A percentile compares a stretch with the other conserved stretches of the same genome.
phyloP scores from a whole-genome alignment of 2,888 invertebrate species.

The Chirona hameri region DNA sequence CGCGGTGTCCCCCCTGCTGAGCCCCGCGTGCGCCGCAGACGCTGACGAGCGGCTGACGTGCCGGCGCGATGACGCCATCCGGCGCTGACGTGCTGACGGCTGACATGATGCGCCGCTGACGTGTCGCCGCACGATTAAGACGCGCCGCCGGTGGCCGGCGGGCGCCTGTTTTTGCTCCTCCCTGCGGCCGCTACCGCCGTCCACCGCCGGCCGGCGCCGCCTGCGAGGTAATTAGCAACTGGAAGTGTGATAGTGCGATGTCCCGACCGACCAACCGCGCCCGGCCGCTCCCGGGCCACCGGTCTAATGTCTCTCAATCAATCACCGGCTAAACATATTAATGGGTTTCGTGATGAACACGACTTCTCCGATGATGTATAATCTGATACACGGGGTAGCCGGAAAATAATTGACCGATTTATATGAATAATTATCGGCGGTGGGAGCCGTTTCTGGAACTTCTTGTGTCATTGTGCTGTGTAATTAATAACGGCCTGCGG shows the following conservation, averaged over 20 bases:
- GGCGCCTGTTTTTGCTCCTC: neutral
- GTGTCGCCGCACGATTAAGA: neutral
- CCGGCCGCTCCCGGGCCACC: neutral
- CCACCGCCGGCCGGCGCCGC: neutral
- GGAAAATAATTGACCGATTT: slow-evolving; percentile 24
- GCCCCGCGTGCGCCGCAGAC: neutral
- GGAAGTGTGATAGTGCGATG: neutral
- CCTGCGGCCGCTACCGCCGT: neutral
- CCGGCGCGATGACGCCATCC: neutral
- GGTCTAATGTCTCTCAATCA: neutral
- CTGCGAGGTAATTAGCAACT: neutral
- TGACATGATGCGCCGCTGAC: neutral
- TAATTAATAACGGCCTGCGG: slow-evolving; percentile 7
- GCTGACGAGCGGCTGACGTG: neutral
- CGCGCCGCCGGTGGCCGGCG: neutral
- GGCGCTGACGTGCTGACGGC: neutral
- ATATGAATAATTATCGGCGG: slow-evolving; percentile 3
- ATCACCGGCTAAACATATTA: slow-evolving; percentile 22
- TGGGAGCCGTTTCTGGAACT: neutral
- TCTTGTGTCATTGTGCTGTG: neutral
- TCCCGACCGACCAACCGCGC: neutral
- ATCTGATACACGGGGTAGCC: slow-evolving; percentile 11
- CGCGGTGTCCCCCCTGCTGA: neutral
- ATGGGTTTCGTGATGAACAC: slow-evolving; percentile 22
- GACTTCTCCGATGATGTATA: slow-evolving; percentile 2